These are phyloP conservation scores for Phengaris arion DNA, from an alignment of 2,888 invertebrate genomes.

Conservation along the genomic window DNA sequence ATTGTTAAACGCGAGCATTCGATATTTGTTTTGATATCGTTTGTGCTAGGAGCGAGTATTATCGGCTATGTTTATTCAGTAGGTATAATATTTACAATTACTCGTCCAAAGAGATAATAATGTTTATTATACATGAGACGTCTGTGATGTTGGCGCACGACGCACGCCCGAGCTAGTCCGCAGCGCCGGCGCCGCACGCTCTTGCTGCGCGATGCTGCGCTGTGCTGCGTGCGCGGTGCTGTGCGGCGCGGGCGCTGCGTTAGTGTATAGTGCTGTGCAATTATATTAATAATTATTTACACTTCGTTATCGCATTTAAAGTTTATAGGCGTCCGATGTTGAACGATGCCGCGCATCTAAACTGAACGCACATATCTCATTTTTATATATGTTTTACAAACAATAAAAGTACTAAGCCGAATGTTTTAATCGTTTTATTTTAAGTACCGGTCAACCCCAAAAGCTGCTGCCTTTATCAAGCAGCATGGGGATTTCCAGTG, in stretches of 20 bases:
- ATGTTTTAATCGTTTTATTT: background rate
- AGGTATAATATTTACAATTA: constrained; percentile 38
- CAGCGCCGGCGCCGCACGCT: background rate
- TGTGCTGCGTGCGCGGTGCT: background rate
- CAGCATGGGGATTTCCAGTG: no score
- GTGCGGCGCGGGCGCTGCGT: background rate
- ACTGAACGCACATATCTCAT: constrained; percentile 25
- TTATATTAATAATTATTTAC: constrained; percentile 27
- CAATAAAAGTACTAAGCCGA: constrained; percentile 32
- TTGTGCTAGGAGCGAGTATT: constrained; percentile 8
- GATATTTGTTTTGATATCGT: constrained; percentile 3
- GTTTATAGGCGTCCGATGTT: constrained; percentile 12
- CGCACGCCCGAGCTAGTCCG: constrained; percentile 31
- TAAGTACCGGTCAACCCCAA: background rate
- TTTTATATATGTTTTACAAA: constrained; percentile 28
- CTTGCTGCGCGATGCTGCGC: background rate
- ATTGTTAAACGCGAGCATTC: constrained; percentile 3
- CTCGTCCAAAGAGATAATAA: constrained; percentile 47
- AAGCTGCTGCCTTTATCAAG: no score
- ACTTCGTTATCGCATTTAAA: constrained; percentile 30
- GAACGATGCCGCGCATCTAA: constrained; percentile 2
- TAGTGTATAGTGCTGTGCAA: constrained; percentile 14
- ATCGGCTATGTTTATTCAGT: constrained; percentile 27
- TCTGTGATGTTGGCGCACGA: constrained; percentile 42
- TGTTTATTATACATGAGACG: constrained; percentile 32